phyloP scores from a whole-genome alignment of 2,888 invertebrate genomes.

The Hipparchia sbordonii region DNA sequence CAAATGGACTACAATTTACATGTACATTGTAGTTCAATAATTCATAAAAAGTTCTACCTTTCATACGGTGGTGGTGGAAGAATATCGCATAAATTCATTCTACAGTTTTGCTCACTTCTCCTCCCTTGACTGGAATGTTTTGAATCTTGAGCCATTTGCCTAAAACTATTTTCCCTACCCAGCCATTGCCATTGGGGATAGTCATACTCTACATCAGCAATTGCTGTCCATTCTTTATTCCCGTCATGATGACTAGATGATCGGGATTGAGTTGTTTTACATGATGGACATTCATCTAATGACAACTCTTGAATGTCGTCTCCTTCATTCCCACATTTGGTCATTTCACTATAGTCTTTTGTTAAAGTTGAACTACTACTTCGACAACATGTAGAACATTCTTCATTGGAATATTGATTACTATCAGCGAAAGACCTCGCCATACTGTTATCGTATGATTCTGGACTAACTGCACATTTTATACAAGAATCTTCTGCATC shows the following conservation, averaged over 20 bases:
- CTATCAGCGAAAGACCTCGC: constrained; percentile 72
- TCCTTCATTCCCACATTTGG: constrained; percentile 74
- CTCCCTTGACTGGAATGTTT: constrained; percentile 64
- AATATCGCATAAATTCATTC: constrained; percentile 78
- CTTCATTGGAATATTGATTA: constrained; percentile 77
- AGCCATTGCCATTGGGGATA: constrained; percentile 80
- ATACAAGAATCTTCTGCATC: constrained; percentile 81
- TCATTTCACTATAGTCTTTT: constrained; percentile 79
- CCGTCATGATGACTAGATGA: constrained; percentile 76
- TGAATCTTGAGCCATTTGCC: constrained; percentile 62
- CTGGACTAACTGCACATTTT: constrained; percentile 81
- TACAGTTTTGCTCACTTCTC: constrained; percentile 70
- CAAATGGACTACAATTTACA: neutral
- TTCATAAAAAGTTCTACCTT: constrained; percentile 55
- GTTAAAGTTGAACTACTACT: constrained; percentile 76
- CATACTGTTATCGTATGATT: constrained; percentile 81
- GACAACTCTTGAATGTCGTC: constrained; percentile 72
- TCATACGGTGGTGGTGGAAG: constrained; percentile 76
- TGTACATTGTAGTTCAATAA: neutral
- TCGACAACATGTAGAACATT: constrained; percentile 76
- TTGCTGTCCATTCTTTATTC: constrained; percentile 71
- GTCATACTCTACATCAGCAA: constrained; percentile 76
- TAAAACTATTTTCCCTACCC: constrained; percentile 74
- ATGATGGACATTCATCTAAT: constrained; percentile 75
- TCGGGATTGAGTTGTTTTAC: constrained; percentile 73